Conservation (phyloP, 2,113 vertebrate species). For the Crotalus tigris region DNA sequence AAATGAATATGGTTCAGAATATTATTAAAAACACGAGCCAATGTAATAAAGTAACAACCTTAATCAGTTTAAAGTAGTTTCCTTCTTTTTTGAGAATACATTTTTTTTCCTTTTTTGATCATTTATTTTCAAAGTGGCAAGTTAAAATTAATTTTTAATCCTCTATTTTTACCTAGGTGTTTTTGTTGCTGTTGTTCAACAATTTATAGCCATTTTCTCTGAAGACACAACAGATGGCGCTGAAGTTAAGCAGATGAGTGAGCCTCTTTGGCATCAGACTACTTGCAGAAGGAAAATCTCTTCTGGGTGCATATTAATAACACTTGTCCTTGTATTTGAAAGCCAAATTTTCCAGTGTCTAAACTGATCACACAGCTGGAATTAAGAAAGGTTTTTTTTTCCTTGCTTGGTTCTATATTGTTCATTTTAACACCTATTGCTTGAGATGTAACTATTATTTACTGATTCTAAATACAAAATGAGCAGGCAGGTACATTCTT, state of each 20-base stretch:
- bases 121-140: conserved; percentile 9
- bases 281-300: background rate
- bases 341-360: conserved; percentile 30
- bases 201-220: background rate
- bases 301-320: conserved; percentile 19
- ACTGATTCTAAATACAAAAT: background rate
- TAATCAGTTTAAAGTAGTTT: background rate
- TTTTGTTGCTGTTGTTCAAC: background rate
- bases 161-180: no score
- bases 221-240: conserved; percentile 70
- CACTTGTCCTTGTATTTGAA: background rate
- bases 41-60: background rate
- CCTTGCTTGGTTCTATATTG: background rate
- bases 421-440: background rate
- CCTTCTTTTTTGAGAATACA: background rate
- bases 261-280: background rate
- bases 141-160: background rate
- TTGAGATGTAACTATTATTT: background rate
- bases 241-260: conserved; percentile 67
- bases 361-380: background rate
- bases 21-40: background rate
- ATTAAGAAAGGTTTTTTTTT: background rate
- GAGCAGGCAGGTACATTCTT: background rate
- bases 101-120: background rate
- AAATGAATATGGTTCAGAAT: background rate